phyloP scores from a whole-genome alignment of 2,797 vertebrate species.

The Euthynnus affinis region DNA sequence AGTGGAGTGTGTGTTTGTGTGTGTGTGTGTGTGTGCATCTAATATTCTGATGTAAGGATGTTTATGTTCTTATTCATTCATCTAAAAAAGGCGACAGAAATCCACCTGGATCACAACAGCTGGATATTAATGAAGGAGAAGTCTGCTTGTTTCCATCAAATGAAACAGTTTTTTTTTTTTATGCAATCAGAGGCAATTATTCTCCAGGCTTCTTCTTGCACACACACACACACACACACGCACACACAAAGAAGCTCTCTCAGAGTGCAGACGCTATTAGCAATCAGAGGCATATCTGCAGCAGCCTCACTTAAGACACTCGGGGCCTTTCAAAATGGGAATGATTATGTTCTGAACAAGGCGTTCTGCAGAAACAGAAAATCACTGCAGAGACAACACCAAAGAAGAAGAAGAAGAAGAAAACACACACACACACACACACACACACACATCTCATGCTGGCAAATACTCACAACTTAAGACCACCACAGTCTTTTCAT shows the following conservation, averaged over 20 bases:
- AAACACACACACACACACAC: too few relatives aligned
- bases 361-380: slow-evolving; percentile 15
- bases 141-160: neutral
- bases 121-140: neutral
- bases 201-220: neutral
- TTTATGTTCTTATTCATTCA: neutral
- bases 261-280: slow-evolving; percentile 41
- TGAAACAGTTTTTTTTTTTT: slow-evolving; percentile 9
- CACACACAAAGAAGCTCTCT: slow-evolving; percentile 13
- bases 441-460: too few relatives aligned
- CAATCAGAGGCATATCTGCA: slow-evolving; percentile 49
- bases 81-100: neutral
- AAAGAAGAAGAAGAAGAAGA: neutral
- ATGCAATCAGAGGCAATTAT: slow-evolving; percentile 28
- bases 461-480: neutral
- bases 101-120: slow-evolving; percentile 13
- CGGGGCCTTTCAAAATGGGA: slow-evolving; percentile 3
- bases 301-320: slow-evolving; percentile 47
- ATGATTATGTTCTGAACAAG: slow-evolving; percentile 28
- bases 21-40: neutral
- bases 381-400: neutral
- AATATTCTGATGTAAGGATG: neutral
- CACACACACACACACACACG: slow-evolving; percentile 26
- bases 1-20: neutral
- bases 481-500: slow-evolving; percentile 10